Conservation (phyloP, 2,113 vertebrate species). For the Ciconia maguari region DNA sequence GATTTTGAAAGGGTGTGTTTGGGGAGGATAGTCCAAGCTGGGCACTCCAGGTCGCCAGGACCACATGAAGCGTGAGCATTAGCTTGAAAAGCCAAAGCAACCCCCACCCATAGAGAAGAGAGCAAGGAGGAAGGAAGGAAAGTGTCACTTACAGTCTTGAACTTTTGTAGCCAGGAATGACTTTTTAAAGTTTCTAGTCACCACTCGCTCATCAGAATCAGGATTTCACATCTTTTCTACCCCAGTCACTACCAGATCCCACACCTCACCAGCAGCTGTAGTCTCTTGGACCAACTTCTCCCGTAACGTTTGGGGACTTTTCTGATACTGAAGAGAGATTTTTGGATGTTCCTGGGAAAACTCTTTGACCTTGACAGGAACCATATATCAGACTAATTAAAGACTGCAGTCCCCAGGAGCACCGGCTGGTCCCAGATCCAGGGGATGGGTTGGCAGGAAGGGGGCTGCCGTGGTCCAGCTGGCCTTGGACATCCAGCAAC, state of each 20-base stretch:
- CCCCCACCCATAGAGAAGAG: fast-evolving
- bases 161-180: neutral
- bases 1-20: no score
- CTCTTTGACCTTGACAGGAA: neutral
- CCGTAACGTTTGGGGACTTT: neutral
- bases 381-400: neutral
- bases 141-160: fast-evolving
- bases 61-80: fast-evolving
- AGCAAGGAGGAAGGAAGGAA: neutral
- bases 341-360: neutral
- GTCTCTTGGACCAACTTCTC: neutral
- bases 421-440: neutral
- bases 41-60: no score
- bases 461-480: neutral
- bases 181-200: neutral
- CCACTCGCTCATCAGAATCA: neutral
- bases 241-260: no score
- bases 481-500: neutral
- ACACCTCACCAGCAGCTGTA: neutral
- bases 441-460: neutral
- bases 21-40: neutral
- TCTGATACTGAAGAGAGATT: neutral
- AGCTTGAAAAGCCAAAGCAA: neutral
- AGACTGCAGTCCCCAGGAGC: neutral
- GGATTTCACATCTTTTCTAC: neutral